Evolutionary conservation across 2,888 invertebrate genomes (phyloP), one percentile per base, ranked within the genome.

Genomic region (Cryptocephalus primarius): DNA sequence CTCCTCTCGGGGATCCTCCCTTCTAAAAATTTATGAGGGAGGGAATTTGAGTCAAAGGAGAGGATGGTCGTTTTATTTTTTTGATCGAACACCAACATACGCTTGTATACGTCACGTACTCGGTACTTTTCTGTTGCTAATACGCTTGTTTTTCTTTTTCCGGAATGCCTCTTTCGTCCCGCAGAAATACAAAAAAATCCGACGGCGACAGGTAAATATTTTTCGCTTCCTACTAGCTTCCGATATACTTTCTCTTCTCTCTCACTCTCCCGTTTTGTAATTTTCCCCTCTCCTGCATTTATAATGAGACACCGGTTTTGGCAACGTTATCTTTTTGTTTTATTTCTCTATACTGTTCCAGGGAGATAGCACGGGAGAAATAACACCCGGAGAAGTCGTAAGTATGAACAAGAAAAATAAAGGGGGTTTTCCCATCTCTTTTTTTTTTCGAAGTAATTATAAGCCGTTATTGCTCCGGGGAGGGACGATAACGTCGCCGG

Each of bases 111-210:
- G 22, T 22, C 22, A 22, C 22, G 22, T 22, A 22, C 22, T 22
- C 22, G 22, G 22, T 22, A 22, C 22, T 22, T 22, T 22, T 22
- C 22, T 22, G 22, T 22, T 22, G 22, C 22, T 36, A 42, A 40
- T 36, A 12, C 36, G 22, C 50, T 46, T 53, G 13, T 54, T 53
- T 51, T 50, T 47, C 48, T 55, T 53, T 56, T 54, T 52, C 52
- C 52, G 55, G 52, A 52, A 48, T 49, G 44, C 39, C 50, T 52
- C 47, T 44, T 45, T 47, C 11, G n/a, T 46, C 41, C 44, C 53
- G 53, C 78, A 87, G 85, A 87, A 85, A 79, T 86, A 85, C 79
- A 83, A 86, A 75, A 87, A 87, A 71, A 77, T 87, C 62, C 78
- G 86, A 69, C 75, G 87, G 69, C 76, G 86, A 72, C 86, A 86